Conservation (phyloP, 2,888 invertebrate species). For the Crioceris asparagi region DNA sequence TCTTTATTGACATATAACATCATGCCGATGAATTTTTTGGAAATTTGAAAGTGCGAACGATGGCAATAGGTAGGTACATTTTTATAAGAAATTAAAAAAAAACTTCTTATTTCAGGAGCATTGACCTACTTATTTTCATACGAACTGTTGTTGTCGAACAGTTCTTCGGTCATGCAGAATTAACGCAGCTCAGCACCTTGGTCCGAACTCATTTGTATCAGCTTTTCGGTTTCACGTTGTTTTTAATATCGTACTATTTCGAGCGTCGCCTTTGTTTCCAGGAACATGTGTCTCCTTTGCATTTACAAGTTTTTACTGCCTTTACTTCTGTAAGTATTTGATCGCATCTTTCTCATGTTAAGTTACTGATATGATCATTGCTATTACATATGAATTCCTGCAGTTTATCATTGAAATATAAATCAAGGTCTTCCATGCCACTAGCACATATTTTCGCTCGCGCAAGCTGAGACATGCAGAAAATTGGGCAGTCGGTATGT, state of each 20-base stretch:
- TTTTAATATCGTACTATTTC: too few relatives aligned
- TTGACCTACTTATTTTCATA: too few relatives aligned
- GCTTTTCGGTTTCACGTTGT: constrained; percentile 1
- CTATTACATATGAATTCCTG: not conserved
- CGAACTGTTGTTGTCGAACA: not conserved
- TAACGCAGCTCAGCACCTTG: constrained; percentile 8
- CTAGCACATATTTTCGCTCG: too few relatives aligned
- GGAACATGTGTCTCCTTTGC: constrained; percentile 1
- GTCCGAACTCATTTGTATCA: constrained; percentile 6
- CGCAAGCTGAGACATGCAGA: too few relatives aligned
- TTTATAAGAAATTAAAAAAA: too few relatives aligned
- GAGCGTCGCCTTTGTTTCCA: constrained; percentile 9
- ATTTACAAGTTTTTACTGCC: not conserved
- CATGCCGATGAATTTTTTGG: too few relatives aligned
- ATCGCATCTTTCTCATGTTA: not conserved
- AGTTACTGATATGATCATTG: too few relatives aligned
- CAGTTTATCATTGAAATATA: not conserved
- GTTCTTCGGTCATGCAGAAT: constrained; percentile 10
- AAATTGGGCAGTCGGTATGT: too few relatives aligned
- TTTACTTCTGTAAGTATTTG: constrained; percentile 2
- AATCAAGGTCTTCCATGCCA: not conserved
- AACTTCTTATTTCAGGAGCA: too few relatives aligned
- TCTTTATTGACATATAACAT: too few relatives aligned
- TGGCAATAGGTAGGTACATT: too few relatives aligned
- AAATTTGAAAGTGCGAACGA: too few relatives aligned